These are phyloP conservation scores for Pterophyllum scalare DNA, from an alignment of 2,113 vertebrate genomes.

Conservation along the genomic window DNA sequence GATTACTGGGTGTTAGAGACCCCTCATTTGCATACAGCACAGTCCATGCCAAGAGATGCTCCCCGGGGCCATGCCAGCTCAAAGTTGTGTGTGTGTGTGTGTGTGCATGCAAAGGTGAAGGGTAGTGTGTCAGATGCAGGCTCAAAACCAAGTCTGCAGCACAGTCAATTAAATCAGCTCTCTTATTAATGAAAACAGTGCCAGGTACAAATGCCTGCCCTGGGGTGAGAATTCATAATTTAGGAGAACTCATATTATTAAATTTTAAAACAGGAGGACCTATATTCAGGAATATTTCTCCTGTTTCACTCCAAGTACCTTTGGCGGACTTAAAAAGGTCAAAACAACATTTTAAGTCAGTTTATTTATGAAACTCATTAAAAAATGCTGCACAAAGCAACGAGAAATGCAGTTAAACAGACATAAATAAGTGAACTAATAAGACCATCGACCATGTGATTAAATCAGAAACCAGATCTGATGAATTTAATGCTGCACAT, in stretches of 20 bases:
- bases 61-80: constrained; percentile 40
- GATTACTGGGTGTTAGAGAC: constrained; percentile 40
- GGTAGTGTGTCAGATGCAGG: constrained; percentile 45
- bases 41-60: constrained; percentile 34
- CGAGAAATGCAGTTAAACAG: not conserved
- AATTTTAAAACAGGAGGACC: constrained; percentile 66
- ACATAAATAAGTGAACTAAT: not conserved
- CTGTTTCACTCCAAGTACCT: constrained; percentile 3
- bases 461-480: not conserved
- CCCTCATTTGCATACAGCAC: constrained; percentile 63
- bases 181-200: constrained; percentile 73
- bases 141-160: constrained; percentile 25
- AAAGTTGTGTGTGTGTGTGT: not conserved
- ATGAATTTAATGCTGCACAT: not conserved
- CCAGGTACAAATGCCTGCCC: constrained; percentile 74
- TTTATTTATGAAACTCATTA: not conserved
- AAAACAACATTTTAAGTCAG: constrained; percentile 11
- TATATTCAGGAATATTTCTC: not conserved
- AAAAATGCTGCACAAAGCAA: not conserved
- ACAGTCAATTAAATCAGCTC: constrained; percentile 73
- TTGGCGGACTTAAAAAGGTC: constrained; percentile 24
- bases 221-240: constrained; percentile 74
- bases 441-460: not conserved
- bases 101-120: not conserved
- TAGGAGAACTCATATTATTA: constrained; percentile 63